Evolutionary conservation across 2,888 invertebrate species (phyloP), one percentile per base, ranked within the genome.

Genomic region (Hypomecis punctinalis): DNA sequence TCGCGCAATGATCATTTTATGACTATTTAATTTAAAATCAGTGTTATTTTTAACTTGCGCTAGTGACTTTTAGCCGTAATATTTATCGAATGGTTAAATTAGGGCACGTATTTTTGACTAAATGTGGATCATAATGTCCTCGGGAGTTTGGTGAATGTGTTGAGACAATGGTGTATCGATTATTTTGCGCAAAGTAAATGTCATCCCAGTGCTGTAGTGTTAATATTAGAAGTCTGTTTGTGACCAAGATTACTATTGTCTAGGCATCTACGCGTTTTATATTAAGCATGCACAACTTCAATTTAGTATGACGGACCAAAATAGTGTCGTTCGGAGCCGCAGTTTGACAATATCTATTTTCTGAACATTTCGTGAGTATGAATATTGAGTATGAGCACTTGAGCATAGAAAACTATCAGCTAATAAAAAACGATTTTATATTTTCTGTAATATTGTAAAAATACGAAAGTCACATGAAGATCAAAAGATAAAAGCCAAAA

Each of bases 131-230:
- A 77, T 77, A 76, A 85, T 79, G 79, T 84, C 77, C 79, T 86
- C 81, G 76, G 79, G 80, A 84, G 87, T 89, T 90, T 80, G 80
- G 90, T 89, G 88, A 88, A 89, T 87, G 87, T 91, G 90, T 85
- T 89, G 86, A 91, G 91, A 92, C 91, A 92, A 92, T 92, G 91
- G 92, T 91, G 88, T 93, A 93, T 93, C 91, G 93, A 93, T 93
- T 93, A 92, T 91, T 93, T 91, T 91, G 87, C 89, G 89, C 89
- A 88, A 89, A 91, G 88, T 90, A 91, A 93, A 93, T 92, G 93
- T 93, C 93, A 93, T 90, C 91, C 88, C 90, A 81, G 91, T 89
- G 81, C 83, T 87, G 89, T 89, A 86, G 91, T 91, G 91, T 89
- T 93, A 93, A 93, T 93, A 92, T 93, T 92, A 92, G 93, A 91